Evolutionary conservation across 2,113 vertebrate genomes (phyloP), one percentile per base, ranked within the genome.

Genomic region (Hippopotamus amphibius): DNA sequence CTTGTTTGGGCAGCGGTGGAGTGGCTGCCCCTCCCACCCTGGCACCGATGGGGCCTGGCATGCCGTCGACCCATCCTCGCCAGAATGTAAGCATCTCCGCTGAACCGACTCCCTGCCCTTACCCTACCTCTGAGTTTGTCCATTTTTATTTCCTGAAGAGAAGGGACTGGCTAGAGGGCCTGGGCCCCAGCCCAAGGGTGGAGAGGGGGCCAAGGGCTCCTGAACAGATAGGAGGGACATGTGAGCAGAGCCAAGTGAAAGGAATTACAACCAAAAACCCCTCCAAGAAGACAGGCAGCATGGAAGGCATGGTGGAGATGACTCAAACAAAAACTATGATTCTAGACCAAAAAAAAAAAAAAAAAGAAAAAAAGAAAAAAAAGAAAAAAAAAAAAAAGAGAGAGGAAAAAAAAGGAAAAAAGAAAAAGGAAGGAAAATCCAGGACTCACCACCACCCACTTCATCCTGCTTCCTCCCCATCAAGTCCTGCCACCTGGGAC

Each of bases 291-390:
- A 98, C 96, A 97, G 93, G 97, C 96, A 97, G 94, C 96, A 87
- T 96, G 94, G 96, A 98, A 96, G 96, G 96, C 96, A 98, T 97
- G 98, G 98, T 98, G 98, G 96, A 96, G 96, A 97, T 98, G 98
- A 97, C 97, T 90, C 76, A 98, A 97, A 99, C 98, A 98, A 98
- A 98, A 98, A 99, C 99, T 99, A 98, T 99, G 98, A 99, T 99
- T 99, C 99, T 99, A 99, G 99, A 99, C 99, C 99, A 99, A 99
- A 99, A 99, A 99, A 74, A 46, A 50, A 7, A 37, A 28, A 37
- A 30, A 98, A 99, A 99, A 99, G 98, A 24, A 77, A 48, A 68
- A 79, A 57, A 79, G 69, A 41, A 28, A 17, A 76, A 61, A 57
- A 7, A 7, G 6, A 19, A 22, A 85, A 59, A 46, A n/a, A 26